phyloP scores from a whole-genome alignment of 2,113 vertebrate genomes.

The Thymallus thymallus region DNA sequence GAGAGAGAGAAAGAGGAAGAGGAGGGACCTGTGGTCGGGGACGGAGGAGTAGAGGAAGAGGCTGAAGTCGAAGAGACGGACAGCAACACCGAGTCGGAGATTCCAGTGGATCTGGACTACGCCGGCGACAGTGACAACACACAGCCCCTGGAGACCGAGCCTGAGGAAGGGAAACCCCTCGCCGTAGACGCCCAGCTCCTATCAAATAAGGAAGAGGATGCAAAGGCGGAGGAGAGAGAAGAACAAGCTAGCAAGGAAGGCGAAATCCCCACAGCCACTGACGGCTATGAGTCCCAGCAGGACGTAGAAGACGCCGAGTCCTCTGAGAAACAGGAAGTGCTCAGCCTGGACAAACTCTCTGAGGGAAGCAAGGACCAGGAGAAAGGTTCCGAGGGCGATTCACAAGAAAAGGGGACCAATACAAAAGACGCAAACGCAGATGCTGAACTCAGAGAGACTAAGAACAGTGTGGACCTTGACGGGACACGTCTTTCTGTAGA shows the following conservation, averaged over 20 bases:
- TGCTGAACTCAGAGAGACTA: slow-evolving; percentile 21
- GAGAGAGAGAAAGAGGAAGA: slow-evolving; percentile 10
- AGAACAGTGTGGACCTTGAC: slow-evolving; percentile 20
- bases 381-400: slow-evolving; percentile 20
- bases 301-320: slow-evolving; percentile 37
- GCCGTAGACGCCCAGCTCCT: slow-evolving; percentile 2
- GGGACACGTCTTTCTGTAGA: neutral
- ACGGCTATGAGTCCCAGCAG: slow-evolving; percentile 39
- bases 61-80: slow-evolving; percentile 52
- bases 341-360: slow-evolving; percentile 15
- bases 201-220: slow-evolving; percentile 2
- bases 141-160: slow-evolving; percentile 29
- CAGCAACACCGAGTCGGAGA: slow-evolving; percentile 65
- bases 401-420: neutral
- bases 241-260: slow-evolving; percentile 3
- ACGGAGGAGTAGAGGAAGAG: slow-evolving; percentile 18
- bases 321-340: slow-evolving; percentile 19
- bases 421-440: slow-evolving; percentile 20
- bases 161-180: slow-evolving; percentile 21
- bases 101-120: slow-evolving; percentile 61
- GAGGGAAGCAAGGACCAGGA: neutral
- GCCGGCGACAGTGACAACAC: slow-evolving; percentile 48
- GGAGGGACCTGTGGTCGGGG: neutral
- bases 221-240: slow-evolving; percentile 24
- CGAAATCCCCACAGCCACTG: slow-evolving; percentile 23